phyloP scores from a whole-genome alignment of 2,797 vertebrate species.

The Pseudochaenichthys georgianus region DNA sequence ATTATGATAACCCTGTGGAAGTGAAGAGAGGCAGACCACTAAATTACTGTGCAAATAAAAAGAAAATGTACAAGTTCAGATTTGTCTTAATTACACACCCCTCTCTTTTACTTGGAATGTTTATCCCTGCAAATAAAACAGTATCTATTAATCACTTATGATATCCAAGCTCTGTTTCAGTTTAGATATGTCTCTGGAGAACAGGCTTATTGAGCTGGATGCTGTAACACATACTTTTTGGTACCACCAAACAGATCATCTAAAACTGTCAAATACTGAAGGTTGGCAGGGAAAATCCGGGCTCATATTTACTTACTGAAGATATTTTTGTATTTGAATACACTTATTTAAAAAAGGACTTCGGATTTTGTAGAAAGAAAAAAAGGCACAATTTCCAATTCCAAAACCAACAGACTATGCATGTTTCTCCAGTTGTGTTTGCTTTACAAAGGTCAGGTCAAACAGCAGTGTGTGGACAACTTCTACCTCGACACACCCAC shows the following conservation, averaged over 20 bases:
- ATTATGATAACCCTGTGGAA: conserved; percentile 32
- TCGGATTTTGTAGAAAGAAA: background rate
- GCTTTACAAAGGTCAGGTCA: conserved; percentile 44
- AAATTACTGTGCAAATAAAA: conserved; percentile 28
- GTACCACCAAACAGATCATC: too few species aligned
- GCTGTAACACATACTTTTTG: background rate
- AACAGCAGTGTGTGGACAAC: conserved; percentile 18
- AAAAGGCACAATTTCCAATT: background rate
- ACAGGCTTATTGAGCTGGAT: background rate
- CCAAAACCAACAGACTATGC: background rate
- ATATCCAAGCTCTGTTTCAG: too few species aligned
- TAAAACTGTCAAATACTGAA: background rate
- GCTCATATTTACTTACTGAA: background rate
- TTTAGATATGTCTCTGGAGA: background rate
- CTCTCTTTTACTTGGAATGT: background rate
- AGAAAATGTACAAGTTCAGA: conserved; percentile 43
- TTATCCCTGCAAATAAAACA: conserved; percentile 2
- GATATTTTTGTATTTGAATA: background rate
- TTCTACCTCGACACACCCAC: background rate
- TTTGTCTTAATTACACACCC: conserved; percentile 31
- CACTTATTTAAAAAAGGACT: too few species aligned
- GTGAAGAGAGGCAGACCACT: conserved; percentile 37
- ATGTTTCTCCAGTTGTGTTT: conserved; percentile 2
- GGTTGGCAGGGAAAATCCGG: background rate
- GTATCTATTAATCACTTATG: too few species aligned